Percentiles rank a stretch among this genome's conserved stretches.
Evolutionary conservation across 1,140 invertebrate species (phyloP).

Genomic region (Zaprionus davidi): DNA sequence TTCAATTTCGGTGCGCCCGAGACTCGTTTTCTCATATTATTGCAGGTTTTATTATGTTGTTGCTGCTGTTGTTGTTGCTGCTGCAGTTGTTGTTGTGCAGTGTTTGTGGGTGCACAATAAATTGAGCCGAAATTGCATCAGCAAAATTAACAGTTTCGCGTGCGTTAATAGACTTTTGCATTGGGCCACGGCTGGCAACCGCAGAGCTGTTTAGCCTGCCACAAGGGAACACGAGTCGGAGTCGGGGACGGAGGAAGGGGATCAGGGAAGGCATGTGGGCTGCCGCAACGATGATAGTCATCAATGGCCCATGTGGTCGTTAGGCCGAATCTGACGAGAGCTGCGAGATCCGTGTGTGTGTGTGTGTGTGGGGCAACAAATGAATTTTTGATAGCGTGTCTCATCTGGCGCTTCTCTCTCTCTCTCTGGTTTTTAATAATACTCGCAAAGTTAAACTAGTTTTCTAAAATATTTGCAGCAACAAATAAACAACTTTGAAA

Average conservation of each 20-base stretch:
- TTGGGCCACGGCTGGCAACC: slow-evolving; percentile 25
- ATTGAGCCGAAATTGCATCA: slow-evolving; percentile 81
- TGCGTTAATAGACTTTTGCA: slow-evolving; percentile 81
- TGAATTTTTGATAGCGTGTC: background rate
- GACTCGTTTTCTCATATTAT: slow-evolving; percentile 62
- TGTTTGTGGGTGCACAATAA: slow-evolving; percentile 80
- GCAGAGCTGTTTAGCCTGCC: slow-evolving; percentile 19
- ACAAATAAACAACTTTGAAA: background rate
- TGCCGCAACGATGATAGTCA: slow-evolving; percentile 5
- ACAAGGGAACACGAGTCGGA: background rate
- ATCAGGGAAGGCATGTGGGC: background rate
- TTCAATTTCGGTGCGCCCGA: slow-evolving; percentile 66
- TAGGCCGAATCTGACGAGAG: slow-evolving; percentile 5
- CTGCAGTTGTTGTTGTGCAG: slow-evolving; percentile 41
- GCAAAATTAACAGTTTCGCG: slow-evolving; percentile 80
- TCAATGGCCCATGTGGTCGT: slow-evolving; percentile 8
- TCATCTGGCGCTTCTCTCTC: background rate
- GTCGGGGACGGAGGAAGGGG: background rate
- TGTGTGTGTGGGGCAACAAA: background rate
- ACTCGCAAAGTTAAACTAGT: background rate
- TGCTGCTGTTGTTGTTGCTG: slow-evolving; percentile 11
- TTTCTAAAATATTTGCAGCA: background rate
- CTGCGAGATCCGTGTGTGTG: background rate
- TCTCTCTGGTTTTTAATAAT: background rate
- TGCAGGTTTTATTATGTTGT: slow-evolving; percentile 24